Evolutionary conservation across 30 jellyfish, hydroid and myxozoan genomes (phyloP), one percentile per base, ranked within the genome.

Genomic region (Pelagia noctiluca): DNA sequence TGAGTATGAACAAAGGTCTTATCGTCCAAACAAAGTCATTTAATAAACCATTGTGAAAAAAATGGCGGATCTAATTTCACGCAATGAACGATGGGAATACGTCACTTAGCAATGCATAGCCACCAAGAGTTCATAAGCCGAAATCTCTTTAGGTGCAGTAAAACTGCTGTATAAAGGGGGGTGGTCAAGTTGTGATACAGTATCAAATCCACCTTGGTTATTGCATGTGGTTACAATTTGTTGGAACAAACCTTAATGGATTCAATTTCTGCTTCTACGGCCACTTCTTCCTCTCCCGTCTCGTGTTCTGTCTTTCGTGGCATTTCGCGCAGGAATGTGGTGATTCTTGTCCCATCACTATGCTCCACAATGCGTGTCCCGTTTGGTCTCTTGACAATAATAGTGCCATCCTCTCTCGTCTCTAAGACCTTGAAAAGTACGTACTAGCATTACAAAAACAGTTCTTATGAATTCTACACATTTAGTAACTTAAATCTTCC

Each of bases 341-440:
- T 85, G 1, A 93, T 75, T 54, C 98, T 82, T 29, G 98, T 93
- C 11, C 98, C 98, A 86, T 93, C 98, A 31, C 50, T 60, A 52
- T 72, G 92, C 77, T 93, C 97, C 25, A 88, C 96, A 23, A 93
- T 54, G 7, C 50, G 35, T 0, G 96, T 80, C 3, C 96, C 94
- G 62, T 87, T 90, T 1, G 84, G 89, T 23, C 85, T 82, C n/a
- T 60, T 30, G 12, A 87, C 91, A 24, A 48, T 87, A 46, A 77
- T 21, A 24, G 89, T 95, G 23, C 98, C 98, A 29, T 93, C 98
- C 61, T 93, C 98, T 74, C 98, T 76, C 24, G 96, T 93, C 54
- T 65, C 91, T 1, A 92, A 26, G 0, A 91, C 52, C 98, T 85
- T 16, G 5, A 8, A 0, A 53, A 33, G 13, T 48, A 33, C 35